Conservation (phyloP, 2,888 invertebrate species). For the Romanomermis culicivorax region DNA sequence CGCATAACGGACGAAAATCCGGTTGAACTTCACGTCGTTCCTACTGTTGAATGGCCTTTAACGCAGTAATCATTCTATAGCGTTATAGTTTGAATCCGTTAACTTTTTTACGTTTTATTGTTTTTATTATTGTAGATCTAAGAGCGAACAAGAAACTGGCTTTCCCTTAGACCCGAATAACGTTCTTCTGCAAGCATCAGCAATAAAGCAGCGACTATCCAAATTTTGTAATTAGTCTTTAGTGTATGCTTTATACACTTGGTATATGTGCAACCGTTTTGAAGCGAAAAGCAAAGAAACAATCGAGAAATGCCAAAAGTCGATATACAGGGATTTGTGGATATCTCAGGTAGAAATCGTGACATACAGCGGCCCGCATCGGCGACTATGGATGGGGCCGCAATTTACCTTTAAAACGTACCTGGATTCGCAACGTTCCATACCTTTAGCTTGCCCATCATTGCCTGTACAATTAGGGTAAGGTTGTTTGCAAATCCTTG, state of each 20-base stretch:
- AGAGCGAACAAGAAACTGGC: slow-evolving; percentile 17
- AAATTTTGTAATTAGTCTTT: no score
- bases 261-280: no score
- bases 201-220: neutral
- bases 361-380: slow-evolving; percentile 84
- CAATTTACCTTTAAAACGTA: slow-evolving; percentile 88
- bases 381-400: slow-evolving; percentile 91
- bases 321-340: neutral
- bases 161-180: slow-evolving; percentile 14
- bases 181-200: slow-evolving; percentile 13
- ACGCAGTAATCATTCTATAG: slow-evolving; percentile 31
- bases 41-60: slow-evolving; percentile 71
- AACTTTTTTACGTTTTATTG: no score
- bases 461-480: neutral
- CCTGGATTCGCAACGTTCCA: slow-evolving; percentile 1
- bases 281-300: no score
- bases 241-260: no score
- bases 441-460: neutral
- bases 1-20: slow-evolving; percentile 60
- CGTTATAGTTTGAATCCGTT: no score
- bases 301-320: no score
- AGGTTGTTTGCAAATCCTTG: neutral
- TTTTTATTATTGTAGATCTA: slow-evolving; percentile 13
- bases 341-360: slow-evolving; percentile 63
- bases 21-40: slow-evolving; percentile 61